Evolutionary conservation across 2,888 invertebrate species (phyloP), one percentile per base, ranked within the genome.

Genomic region (Eupithecia dodoneata): DNA sequence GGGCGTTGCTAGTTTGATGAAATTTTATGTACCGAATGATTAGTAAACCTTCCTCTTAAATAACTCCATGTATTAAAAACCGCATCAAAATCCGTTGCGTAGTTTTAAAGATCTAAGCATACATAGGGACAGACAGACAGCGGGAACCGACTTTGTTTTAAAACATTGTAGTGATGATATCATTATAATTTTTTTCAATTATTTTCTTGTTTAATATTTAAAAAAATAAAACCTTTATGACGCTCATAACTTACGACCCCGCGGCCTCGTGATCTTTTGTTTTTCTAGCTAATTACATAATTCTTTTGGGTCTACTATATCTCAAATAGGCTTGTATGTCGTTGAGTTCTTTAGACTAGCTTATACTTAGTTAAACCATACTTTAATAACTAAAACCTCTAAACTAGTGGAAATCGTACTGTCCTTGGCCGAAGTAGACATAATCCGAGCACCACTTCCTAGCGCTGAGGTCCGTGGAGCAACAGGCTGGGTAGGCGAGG

Each of bases 381-480:
- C 4, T 42, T 13, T 13, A 13, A 70, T 30, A 41, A 65, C 12
- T 41, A 41, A 66, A 45, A 69, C 0, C 1, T 49, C 4, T 52
- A 6, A 15, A 47, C 4, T 76, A 88, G 70, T 92, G 90, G 76
- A 92, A 92, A 71, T 94, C 93, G 5, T 90, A 90, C 10, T 90
- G 86, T 2, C 92, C 93, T 74, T 91, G 88, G 0, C 96, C 96
- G 79, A 96, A 96, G 78, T 95, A 95, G 0, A 96, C 94, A 80
- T 95, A 96, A 76, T 95, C 95, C 0, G 93, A 92, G 79, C 96
- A 96, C 96, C 96, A 96, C 42, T 91, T 93, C 78, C 95, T 91
- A 0, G 96, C 96, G 30, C 95, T 91, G 3, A 96, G 91, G 79
- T 96, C 95, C 0, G 95, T 94, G 9, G 95, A 94, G 79, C 96